Conservation (phyloP, 2,113 vertebrate species). For the Lota lota region DNA sequence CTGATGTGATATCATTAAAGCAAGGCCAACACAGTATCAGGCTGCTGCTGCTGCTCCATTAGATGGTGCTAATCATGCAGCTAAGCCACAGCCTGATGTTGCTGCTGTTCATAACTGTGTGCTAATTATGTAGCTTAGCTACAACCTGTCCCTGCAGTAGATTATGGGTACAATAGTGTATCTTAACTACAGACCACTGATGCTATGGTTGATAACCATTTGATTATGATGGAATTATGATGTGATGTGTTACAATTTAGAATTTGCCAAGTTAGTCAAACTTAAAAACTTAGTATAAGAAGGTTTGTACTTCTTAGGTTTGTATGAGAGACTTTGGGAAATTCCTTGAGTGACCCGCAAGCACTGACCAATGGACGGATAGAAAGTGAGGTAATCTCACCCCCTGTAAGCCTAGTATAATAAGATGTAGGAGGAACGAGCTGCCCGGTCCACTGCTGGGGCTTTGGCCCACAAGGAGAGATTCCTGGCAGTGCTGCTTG, state of each 20-base stretch:
- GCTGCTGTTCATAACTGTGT: constrained; percentile 14
- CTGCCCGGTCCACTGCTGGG: constrained; percentile 36
- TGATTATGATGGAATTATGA: too few species aligned
- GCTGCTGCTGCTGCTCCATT: constrained; percentile 3
- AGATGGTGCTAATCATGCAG: too few species aligned
- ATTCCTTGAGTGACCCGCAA: constrained; percentile 38
- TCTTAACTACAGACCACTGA: too few species aligned
- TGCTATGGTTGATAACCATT: too few species aligned
- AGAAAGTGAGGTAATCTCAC: constrained; percentile 42
- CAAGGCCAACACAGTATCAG: constrained; percentile 24
- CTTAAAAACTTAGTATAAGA: too few species aligned
- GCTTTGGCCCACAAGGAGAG: constrained; percentile 42
- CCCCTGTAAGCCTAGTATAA: constrained; percentile 56
- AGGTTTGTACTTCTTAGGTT: too few species aligned
- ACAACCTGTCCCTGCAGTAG: too few species aligned
- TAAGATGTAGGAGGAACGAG: constrained; percentile 55
- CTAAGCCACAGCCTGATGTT: neutral
- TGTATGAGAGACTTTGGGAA: too few species aligned
- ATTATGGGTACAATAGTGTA: too few species aligned
- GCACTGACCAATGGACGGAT: constrained; percentile 37
- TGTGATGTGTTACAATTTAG: too few species aligned
- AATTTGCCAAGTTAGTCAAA: too few species aligned
- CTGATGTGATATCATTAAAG: constrained; percentile 28
- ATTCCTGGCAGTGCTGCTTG: constrained; percentile 39
- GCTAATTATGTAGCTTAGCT: too few species aligned